phyloP scores from a whole-genome alignment of 1,140 invertebrate species.

The Drosophila pruinosa region DNA sequence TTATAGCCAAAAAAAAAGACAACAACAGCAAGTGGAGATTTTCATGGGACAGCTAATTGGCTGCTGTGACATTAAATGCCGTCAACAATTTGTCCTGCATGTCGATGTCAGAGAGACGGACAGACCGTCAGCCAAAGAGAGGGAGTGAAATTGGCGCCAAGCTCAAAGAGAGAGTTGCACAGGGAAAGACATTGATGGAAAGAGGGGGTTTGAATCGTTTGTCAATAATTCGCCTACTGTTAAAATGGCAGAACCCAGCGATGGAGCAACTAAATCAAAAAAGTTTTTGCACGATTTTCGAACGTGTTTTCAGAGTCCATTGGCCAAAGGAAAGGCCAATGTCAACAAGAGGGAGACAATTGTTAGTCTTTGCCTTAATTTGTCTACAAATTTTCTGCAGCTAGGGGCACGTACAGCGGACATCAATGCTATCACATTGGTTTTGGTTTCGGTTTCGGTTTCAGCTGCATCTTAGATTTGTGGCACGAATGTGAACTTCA shows the following conservation, averaged over 20 bases:
- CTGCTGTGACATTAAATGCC: constrained; percentile 80
- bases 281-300: constrained; percentile 66
- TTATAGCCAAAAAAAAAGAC: constrained; percentile 37
- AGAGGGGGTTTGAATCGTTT: constrained; percentile 38
- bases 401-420: constrained; percentile 39
- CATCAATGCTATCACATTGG: constrained; percentile 8
- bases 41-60: constrained; percentile 79
- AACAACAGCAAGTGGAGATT: constrained; percentile 61
- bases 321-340: constrained; percentile 22
- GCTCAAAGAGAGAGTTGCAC: constrained; percentile 42
- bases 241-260: constrained; percentile 12
- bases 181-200: neutral
- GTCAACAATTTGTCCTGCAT: constrained; percentile 80
- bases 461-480: constrained; percentile 70
- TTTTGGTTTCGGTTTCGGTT: constrained; percentile 50
- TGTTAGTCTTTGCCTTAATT: constrained; percentile 76
- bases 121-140: constrained; percentile 17
- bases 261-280: constrained; percentile 60
- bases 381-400: constrained; percentile 72
- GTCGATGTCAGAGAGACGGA: constrained; percentile 57
- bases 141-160: constrained; percentile 73
- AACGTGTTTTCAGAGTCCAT: constrained; percentile 60
- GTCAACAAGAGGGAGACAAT: constrained; percentile 46
- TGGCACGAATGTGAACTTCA: constrained; percentile 79
- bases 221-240: constrained; percentile 74